phyloP scores from a whole-genome alignment of 2,888 invertebrate genomes.

The Caenorhabditis auriculariae region DNA sequence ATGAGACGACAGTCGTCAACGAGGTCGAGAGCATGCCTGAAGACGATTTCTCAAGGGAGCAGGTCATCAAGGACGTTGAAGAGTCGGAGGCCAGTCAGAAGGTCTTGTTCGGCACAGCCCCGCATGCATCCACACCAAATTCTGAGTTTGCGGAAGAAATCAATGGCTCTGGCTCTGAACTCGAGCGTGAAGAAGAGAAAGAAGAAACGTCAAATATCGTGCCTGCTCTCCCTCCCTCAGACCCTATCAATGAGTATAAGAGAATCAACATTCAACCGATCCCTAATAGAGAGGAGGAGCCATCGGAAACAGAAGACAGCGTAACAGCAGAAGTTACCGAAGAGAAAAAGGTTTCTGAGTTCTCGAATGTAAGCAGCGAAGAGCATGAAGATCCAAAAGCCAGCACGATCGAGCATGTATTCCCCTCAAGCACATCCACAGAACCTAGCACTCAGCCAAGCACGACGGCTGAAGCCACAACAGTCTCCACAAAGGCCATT shows the following conservation, averaged over 20 bases:
- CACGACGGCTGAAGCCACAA: neutral
- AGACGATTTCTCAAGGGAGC: no score
- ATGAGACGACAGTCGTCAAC: neutral
- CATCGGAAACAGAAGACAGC: neutral
- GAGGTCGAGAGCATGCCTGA: no score
- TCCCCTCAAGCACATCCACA: no score
- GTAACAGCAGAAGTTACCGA: neutral
- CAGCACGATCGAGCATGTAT: no score
- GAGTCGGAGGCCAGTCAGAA: conserved; percentile 2
- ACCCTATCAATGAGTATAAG: neutral
- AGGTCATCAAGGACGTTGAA: conserved; percentile 3
- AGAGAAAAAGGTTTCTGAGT: neutral
- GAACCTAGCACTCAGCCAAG: conserved; percentile 1
- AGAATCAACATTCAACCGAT: conserved; percentile 1
- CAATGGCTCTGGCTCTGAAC: no score
- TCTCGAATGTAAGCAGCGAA: neutral
- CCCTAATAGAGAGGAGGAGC: conserved; percentile 5
- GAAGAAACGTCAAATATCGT: neutral
- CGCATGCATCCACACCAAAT: neutral
- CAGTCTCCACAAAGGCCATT: neutral
- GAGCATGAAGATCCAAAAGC: neutral
- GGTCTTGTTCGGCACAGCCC: no score
- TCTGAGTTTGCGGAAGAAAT: conserved; percentile 4
- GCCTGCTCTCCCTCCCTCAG: neutral
- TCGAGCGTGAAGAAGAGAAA: neutral